These are phyloP conservation scores for Brachyopa scutellaris DNA, from an alignment of 2,888 invertebrate genomes.

Conservation along the genomic window DNA sequence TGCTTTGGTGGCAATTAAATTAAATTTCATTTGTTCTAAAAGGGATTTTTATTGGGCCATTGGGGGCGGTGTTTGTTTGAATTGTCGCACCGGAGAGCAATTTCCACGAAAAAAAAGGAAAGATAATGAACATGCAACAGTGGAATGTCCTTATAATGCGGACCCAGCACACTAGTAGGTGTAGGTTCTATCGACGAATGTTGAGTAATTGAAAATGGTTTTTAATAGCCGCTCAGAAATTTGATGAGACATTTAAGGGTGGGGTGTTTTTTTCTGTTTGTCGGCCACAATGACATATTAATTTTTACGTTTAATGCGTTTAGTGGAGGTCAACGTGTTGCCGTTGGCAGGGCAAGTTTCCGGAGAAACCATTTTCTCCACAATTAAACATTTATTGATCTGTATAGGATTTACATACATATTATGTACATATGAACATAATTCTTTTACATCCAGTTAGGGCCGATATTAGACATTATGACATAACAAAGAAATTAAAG, in stretches of 20 bases:
- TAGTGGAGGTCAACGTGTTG: no score
- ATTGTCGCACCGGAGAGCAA: slow-evolving; percentile 18
- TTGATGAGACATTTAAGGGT: background rate
- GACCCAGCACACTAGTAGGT: no score
- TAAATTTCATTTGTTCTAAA: slow-evolving; percentile 66
- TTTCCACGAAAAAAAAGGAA: background rate
- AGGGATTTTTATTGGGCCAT: slow-evolving; percentile 55
- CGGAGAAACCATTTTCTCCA: no score
- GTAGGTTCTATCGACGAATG: slow-evolving; percentile 28
- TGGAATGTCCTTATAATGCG: slow-evolving; percentile 37
- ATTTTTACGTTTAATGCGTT: no score
- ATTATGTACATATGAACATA: no score
- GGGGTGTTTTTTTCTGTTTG: background rate
- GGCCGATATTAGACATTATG: no score
- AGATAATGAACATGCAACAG: slow-evolving; percentile 61
- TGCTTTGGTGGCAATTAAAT: slow-evolving; percentile 69
- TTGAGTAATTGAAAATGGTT: slow-evolving; percentile 35
- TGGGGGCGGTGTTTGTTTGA: slow-evolving; percentile 42
- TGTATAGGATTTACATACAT: no score
- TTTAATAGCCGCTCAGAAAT: background rate
- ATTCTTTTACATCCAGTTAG: no score
- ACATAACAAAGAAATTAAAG: no score
- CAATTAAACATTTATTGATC: no score
- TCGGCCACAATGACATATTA: background rate
- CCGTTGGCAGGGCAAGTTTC: no score